Evolutionary conservation across 2,113 vertebrate genomes (phyloP), one percentile per base, ranked within the genome.

Genomic region (Eulemur rufifrons): DNA sequence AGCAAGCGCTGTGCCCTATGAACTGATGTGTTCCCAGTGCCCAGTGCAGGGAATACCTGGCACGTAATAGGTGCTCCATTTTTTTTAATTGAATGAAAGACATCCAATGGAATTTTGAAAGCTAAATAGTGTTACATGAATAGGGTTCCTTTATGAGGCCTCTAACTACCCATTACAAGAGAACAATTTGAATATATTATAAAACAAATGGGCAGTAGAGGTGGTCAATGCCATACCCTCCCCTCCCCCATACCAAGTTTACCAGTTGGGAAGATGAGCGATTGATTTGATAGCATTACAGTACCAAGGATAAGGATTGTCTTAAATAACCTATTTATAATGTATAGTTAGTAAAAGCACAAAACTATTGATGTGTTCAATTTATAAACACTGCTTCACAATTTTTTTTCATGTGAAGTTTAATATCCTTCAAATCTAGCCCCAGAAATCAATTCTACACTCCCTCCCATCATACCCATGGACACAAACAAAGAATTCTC

Each of bases 291-390:
- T 63, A 56, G 12, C 91, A 80, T 83, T 68, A 77, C 11, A 61
- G 21, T n/a, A 95, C 15, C 29, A 34, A 89, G 18, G 50, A n/a
- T 21, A 88, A 52, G 59, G 32, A 63, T 93, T 69, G n/a, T 80
- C 34, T 89, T 80, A 96, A 80, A 89, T 82, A 95, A 61, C 23
- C 71, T 89, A 34, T 47, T 78, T 59, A 61, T 21, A 95, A 15
- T 21, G 80, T 23, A 56, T 12, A 42, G 17, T 80, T 89, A 89
- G 42, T n/a, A 56, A 29, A 80, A 81, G 37, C 42, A 81, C 56
- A 95, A 68, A 94, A 87, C 6, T 25, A 42, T 39, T 50, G 8
- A 42, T 69, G 25, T 64, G 8, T 92, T 86, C 50, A 21, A 6
- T 83, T 88, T 85, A 56, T 50, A 47, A 90, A 78, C 25, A 63